Conservation (phyloP, 2,888 invertebrate species). For the Carcina quercana region DNA sequence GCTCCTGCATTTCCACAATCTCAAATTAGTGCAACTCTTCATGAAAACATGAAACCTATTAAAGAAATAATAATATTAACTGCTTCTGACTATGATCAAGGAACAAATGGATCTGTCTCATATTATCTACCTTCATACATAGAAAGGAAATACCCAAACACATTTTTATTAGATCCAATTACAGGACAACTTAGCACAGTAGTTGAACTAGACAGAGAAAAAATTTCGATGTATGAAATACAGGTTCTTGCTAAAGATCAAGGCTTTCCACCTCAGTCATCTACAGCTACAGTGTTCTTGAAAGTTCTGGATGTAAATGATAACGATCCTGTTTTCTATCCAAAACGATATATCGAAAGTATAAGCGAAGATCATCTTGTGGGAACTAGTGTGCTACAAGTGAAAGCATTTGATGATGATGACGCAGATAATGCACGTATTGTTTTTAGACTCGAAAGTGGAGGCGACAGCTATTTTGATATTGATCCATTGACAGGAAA, state of each 20-base stretch:
- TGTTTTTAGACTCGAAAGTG: slow-evolving; percentile 84
- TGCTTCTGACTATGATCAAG: slow-evolving; percentile 94
- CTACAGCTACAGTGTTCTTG: slow-evolving; percentile 89
- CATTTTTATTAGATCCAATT: slow-evolving; percentile 86
- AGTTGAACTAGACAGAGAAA: slow-evolving; percentile 87
- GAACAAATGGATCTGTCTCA: slow-evolving; percentile 93
- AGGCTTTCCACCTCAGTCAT: slow-evolving; percentile 91
- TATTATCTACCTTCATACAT: slow-evolving; percentile 87
- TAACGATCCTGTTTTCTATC: slow-evolving; percentile 94
- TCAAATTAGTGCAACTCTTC: slow-evolving; percentile 82
- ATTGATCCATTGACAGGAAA: slow-evolving; percentile 87
- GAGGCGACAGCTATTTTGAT: slow-evolving; percentile 85
- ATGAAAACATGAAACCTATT: slow-evolving; percentile 86
- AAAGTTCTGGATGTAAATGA: slow-evolving; percentile 92
- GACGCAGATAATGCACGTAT: slow-evolving; percentile 91
- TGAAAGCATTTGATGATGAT: slow-evolving; percentile 90
- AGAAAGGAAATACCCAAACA: slow-evolving; percentile 86
- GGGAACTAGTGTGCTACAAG: slow-evolving; percentile 80
- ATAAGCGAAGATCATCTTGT: slow-evolving; percentile 79
- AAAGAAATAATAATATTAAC: slow-evolving; percentile 88
- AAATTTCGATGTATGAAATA: slow-evolving; percentile 84
- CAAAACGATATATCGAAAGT: slow-evolving; percentile 87
- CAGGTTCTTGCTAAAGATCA: slow-evolving; percentile 92
- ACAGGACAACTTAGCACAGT: slow-evolving; percentile 90
- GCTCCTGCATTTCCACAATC: slow-evolving; percentile 88